Base-by-base conservation (phyloP, 2,113 vertebrate genomes). In the Hiodon tergisus region DNA sequence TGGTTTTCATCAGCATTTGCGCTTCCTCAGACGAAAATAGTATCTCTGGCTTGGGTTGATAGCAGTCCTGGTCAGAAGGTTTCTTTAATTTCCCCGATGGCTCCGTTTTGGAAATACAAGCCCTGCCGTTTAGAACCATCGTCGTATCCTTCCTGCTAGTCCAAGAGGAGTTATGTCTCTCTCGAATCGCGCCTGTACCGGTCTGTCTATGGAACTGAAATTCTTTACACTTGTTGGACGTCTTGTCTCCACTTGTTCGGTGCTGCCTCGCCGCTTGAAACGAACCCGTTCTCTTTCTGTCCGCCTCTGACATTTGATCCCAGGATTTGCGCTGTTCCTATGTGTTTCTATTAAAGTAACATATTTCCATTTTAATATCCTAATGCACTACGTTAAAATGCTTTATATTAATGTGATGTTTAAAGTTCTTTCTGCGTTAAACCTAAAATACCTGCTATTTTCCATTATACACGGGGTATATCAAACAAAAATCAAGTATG, bases 11-110 rank as follows among this genome's bases (percentile, higher is more conserved):
- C 4, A 82, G n/a, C 46, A 31, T 58, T 47, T 46, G 69, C 0
- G 78, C 78, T 6, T 78, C 74, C 16, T 76, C 76, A 2, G 69
- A 76, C 6, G 79, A 78, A 75, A 86, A 85, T 2, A 46, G 14
- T 71, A 13, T 75, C 14, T 63, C 77, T 31, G 82, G 76, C 17
- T 10, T 66, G 2, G 78, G 76, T 46, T 79, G 75, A 8, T 77
- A 79, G 47, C 47, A 7, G 67, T 55, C 17, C 16, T 58, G 54
- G 47, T 69, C 7, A 16, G 47, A 7, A 3, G 2, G 17, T 10
- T 47, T 60, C 70, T 16, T 46, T 7, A 8, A 10, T 10, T 47
- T 73, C 6, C 65, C 16, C 17, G 55, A 60, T 47, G 72, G 48
- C 9, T 50, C n/a, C 16, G 67, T 66, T 72, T 74, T 59, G 51